Percentiles rank a stretch among this genome's conserved stretches.
Conservation (phyloP, 2,888 invertebrate genomes). For the Leptinotarsa rubiginosa region DNA sequence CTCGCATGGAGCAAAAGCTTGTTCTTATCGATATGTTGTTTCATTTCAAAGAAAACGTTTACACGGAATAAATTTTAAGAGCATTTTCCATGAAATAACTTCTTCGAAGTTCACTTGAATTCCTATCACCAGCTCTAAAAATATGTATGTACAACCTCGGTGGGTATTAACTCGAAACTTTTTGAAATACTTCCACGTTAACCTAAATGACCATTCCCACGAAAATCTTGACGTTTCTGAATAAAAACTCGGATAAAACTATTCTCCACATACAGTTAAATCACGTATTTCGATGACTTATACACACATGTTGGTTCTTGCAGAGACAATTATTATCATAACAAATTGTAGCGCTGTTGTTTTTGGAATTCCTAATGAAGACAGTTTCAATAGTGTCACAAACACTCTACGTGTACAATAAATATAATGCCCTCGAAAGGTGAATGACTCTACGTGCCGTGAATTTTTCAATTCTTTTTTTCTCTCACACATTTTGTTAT, state of each 20-base stretch:
- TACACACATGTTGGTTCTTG: conserved; percentile 8
- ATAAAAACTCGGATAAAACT: conserved; percentile 2
- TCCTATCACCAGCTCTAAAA: too few relatives aligned
- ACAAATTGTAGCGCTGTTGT: conserved; percentile 26
- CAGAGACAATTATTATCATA: conserved; percentile 17
- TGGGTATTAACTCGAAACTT: too few relatives aligned
- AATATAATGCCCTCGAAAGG: conserved; percentile 44
- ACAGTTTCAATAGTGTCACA: conserved; percentile 31
- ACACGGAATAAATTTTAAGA: too few relatives aligned
- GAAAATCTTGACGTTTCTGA: background rate
- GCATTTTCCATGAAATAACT: too few relatives aligned
- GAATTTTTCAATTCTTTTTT: conserved; percentile 47
- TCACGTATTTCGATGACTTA: conserved; percentile 20
- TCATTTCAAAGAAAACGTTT: too few relatives aligned
- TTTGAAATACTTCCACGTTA: too few relatives aligned
- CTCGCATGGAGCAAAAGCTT: too few relatives aligned
- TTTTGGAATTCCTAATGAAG: conserved; percentile 33
- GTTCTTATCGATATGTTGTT: too few relatives aligned
- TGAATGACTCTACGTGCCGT: conserved; percentile 51
- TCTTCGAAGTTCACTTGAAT: too few relatives aligned
- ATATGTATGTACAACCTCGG: too few relatives aligned
- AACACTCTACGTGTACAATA: conserved; percentile 21
- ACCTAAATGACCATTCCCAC: background rate
- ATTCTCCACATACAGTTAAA: background rate
- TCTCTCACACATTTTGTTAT: conserved; percentile 41